Percentiles rank a stretch among this genome's conserved stretches.
Evolutionary conservation across 2,113 vertebrate genomes (phyloP).

Genomic region (Chaetorhynchus papuensis): DNA sequence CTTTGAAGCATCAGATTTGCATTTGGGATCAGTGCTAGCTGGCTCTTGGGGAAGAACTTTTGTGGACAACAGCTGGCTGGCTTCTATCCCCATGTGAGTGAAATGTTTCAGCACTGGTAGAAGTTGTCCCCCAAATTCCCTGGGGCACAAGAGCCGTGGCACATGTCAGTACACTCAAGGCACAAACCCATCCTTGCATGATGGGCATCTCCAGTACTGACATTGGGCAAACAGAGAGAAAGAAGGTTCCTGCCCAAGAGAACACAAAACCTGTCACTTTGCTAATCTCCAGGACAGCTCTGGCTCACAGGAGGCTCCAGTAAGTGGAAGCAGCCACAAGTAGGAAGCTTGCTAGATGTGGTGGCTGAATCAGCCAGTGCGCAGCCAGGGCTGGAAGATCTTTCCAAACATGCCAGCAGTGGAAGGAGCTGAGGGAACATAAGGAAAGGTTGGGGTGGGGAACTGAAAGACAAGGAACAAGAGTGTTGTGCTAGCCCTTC

Average conservation of each 20-base stretch:
- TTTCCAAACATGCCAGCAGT: not conserved
- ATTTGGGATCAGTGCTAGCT: not conserved
- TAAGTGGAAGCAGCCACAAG: not conserved
- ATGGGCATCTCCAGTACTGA: not conserved
- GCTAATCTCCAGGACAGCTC: not conserved
- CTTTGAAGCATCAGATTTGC: not conserved
- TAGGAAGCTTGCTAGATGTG: not conserved
- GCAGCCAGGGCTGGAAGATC: not conserved
- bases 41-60: not conserved
- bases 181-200: not conserved
- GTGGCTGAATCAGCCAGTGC: not conserved
- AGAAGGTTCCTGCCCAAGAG: not conserved
- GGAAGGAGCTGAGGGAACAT: not conserved
- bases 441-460: not conserved
- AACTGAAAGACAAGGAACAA: not conserved
- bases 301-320: not conserved
- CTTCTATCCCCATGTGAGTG: not conserved
- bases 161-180: not conserved
- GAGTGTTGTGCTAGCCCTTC: not conserved
- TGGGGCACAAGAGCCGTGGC: not conserved
- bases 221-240: not conserved
- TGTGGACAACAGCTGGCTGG: fast-evolving
- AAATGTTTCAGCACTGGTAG: not conserved
- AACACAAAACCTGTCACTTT: not conserved
- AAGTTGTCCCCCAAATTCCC: not conserved